A percentile compares a stretch with the other conserved stretches of the same genome.
phyloP scores from a whole-genome alignment of 2,888 invertebrate genomes.

The Drosophila crucigera region DNA sequence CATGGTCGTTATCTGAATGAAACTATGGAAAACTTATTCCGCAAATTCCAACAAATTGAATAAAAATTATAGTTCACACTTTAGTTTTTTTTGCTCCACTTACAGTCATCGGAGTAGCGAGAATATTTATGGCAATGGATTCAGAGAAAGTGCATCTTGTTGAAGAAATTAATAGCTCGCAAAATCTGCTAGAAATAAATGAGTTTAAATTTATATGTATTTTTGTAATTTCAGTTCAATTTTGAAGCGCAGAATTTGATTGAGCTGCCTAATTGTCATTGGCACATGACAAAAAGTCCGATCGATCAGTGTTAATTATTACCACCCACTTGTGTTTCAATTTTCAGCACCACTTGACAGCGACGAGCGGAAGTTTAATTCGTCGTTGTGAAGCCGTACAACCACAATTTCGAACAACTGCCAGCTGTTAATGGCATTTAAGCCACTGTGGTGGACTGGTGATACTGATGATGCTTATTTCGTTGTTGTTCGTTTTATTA shows the following conservation, averaged over 20 bases:
- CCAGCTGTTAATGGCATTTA: constrained; percentile 64
- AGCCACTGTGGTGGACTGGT: constrained; percentile 22
- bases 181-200: background rate
- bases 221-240: background rate
- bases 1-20: background rate
- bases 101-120: constrained; percentile 1
- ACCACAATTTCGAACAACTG: constrained; percentile 28
- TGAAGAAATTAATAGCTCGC: background rate
- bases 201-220: background rate
- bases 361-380: constrained; percentile 60
- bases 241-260: background rate
- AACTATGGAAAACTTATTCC: constrained; percentile 32
- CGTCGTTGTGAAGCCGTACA: constrained; percentile 25
- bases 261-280: background rate
- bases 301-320: constrained; percentile 27
- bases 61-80: constrained; percentile 58
- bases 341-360: constrained; percentile 35
- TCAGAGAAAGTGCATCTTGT: background rate
- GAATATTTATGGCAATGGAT: background rate
- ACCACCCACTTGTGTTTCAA: constrained; percentile 22
- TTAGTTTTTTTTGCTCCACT: constrained; percentile 16
- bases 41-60: constrained; percentile 63
- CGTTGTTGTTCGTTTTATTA: constrained; percentile 52
- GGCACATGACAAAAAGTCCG: constrained; percentile 12
- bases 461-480: constrained; percentile 1